Evolutionary conservation across 1,140 invertebrate genomes (phyloP).

Genomic region (Thalassaphorura encarpata): DNA sequence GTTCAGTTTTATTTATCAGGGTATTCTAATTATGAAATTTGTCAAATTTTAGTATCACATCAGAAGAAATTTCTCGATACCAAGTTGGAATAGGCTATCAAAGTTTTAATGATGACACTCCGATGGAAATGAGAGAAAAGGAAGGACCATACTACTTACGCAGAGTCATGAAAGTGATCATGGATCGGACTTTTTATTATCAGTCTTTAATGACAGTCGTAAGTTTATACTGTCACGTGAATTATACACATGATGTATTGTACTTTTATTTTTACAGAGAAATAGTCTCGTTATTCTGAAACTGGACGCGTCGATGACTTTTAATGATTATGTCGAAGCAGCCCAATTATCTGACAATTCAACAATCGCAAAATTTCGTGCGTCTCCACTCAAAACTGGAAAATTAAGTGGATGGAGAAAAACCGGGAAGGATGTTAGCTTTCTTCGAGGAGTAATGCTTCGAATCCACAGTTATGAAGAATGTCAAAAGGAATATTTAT

Average conservation of each 20-base stretch:
- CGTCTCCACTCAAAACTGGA: not conserved
- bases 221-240: not conserved
- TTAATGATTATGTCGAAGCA: slow-evolving; percentile 5
- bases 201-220: not conserved
- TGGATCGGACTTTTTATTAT: slow-evolving; percentile 17
- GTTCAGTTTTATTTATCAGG: not conserved
- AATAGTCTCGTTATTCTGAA: not conserved
- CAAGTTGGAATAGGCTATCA: slow-evolving; percentile 6
- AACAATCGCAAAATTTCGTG: not conserved
- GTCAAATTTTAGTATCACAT: not conserved
- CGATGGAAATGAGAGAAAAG: not conserved
- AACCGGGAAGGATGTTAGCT: not conserved
- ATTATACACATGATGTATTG: not conserved
- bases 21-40: not conserved
- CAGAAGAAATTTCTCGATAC: not conserved
- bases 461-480: slow-evolving; percentile 2
- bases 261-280: not conserved
- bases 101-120: not conserved
- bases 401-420: slow-evolving; percentile 1
- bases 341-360: not conserved
- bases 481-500: slow-evolving; percentile 3
- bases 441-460: not conserved
- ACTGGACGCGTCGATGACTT: not conserved
- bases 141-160: slow-evolving; percentile 21
- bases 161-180: slow-evolving; percentile 14